Base-by-base conservation (phyloP, 2,888 invertebrate genomes). In the Gymnoscelis rufifasciata region DNA sequence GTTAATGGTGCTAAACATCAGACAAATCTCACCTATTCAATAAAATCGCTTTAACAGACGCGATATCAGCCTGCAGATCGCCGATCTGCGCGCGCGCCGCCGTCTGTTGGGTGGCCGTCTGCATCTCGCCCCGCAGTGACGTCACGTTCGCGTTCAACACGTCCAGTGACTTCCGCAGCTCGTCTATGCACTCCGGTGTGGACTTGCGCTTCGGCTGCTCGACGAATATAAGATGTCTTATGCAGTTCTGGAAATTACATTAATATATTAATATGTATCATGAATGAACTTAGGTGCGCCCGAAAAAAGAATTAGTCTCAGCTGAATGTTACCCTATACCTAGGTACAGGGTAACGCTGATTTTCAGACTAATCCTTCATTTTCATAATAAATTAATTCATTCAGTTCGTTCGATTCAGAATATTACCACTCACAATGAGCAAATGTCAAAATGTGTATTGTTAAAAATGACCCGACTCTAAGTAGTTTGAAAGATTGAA, bases 31-130 rank as follows among this genome's bases (percentile, higher is more conserved):
- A 92, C 92, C 92, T 92, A 80, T 92, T 93, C 12, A 94, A 80
- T 35, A 94, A 73, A 41, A 94, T 89, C 43, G 93, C 93, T 75
- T 94, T 94, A 13, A 94, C 92, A 8, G 93, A 91, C 0, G 92
- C 88, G 28, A 94, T 80, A 62, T 94, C 94, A 39, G 90, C 88
- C 68, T 93, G 93, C 48, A 94, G 84, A 43, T 90, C 91, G 54
- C 90, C 90, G 7, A 94, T 78, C 62, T 93, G 92, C n/a, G 90
- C 88, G 44, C 90, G 78, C 35, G 91, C 64, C n/a, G 87, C 82
- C 47, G 70, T 82, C 54, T 87, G 81, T 52, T 82, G 82, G 1
- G 74, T 79, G 5, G 83, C 74, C 29, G 88, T 76, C 46, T 92
- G 90, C 49, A 95, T 88, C 59, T 93, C 92, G 0, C 89, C 86